phyloP scores from a whole-genome alignment of 2,113 vertebrate species.

The Otolemur garnettii region DNA sequence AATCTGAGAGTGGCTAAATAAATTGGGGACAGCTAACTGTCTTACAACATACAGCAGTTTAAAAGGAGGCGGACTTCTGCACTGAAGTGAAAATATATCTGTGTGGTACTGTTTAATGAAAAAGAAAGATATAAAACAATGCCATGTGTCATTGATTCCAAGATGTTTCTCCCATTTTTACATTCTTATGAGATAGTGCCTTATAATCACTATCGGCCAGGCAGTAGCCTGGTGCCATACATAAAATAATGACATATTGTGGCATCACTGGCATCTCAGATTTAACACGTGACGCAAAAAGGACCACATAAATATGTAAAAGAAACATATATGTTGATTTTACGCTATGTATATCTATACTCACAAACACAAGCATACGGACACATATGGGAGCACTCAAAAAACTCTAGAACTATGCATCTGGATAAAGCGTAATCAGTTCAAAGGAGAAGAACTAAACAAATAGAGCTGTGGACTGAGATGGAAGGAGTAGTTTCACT shows the following conservation, averaged over 20 bases:
- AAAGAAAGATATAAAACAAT: slow-evolving; percentile 13
- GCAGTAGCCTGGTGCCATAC: not conserved
- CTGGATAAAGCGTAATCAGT: not conserved
- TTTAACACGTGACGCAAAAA: not conserved
- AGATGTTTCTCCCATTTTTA: slow-evolving; percentile 30
- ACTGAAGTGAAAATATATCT: not conserved
- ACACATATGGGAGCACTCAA: not conserved
- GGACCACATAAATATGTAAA: not conserved
- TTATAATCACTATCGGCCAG: not conserved
- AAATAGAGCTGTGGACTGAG: not conserved
- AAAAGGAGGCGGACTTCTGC: not conserved
- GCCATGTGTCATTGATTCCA: not conserved
- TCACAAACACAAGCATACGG: not conserved
- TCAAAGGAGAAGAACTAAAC: not conserved
- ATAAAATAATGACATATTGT: not conserved
- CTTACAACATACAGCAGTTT: not conserved
- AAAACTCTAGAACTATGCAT: not conserved
- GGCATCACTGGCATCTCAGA: not conserved
- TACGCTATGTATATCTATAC: not conserved
- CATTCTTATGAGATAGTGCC: not conserved
- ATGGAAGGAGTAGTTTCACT: not conserved
- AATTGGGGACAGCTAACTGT: not conserved
- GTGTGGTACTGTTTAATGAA: not conserved
- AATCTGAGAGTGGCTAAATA: not conserved
- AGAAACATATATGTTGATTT: not conserved